A percentile compares a stretch with the other conserved stretches of the same genome.
Evolutionary conservation across 2,888 invertebrate genomes (phyloP).

Genomic region (Nipponacmea schrenckii): DNA sequence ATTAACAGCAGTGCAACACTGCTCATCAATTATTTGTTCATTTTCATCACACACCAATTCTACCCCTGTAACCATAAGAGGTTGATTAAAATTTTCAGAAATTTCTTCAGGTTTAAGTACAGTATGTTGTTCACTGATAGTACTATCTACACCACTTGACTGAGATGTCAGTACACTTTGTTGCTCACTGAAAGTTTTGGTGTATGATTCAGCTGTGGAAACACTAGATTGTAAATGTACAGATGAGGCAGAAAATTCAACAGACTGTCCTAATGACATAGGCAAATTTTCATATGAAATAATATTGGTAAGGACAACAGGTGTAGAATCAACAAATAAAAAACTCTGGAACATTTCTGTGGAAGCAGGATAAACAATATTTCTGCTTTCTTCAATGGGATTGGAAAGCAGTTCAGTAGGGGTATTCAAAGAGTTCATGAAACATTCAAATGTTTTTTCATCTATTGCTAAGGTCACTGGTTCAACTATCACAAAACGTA

Average conservation of each 20-base stretch:
- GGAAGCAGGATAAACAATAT: slow-evolving; percentile 12
- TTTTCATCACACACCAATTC: not conserved
- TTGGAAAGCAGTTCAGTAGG: not conserved
- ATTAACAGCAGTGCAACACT: not conserved
- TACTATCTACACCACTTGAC: not conserved
- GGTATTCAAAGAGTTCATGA: not conserved
- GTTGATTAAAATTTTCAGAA: not conserved
- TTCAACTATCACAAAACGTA: slow-evolving; percentile 6
- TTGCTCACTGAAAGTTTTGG: not conserved
- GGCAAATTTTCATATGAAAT: not conserved
- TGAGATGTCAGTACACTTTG: not conserved
- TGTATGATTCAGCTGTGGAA: not conserved
- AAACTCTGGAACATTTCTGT: slow-evolving; percentile 20
- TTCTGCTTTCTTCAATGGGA: not conserved
- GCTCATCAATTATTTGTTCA: not conserved
- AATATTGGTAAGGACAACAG: not conserved
- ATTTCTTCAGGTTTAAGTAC: not conserved
- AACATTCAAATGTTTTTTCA: not conserved
- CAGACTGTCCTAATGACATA: not conserved
- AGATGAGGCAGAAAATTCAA: not conserved
- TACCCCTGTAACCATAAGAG: not conserved
- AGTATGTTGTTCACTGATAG: not conserved
- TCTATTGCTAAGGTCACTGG: not conserved
- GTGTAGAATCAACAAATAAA: slow-evolving; percentile 7
- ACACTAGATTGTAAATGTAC: not conserved